Evolutionary conservation across 2,888 invertebrate species (phyloP), one percentile per base, ranked within the genome.

Genomic region (Patella caerulea): DNA sequence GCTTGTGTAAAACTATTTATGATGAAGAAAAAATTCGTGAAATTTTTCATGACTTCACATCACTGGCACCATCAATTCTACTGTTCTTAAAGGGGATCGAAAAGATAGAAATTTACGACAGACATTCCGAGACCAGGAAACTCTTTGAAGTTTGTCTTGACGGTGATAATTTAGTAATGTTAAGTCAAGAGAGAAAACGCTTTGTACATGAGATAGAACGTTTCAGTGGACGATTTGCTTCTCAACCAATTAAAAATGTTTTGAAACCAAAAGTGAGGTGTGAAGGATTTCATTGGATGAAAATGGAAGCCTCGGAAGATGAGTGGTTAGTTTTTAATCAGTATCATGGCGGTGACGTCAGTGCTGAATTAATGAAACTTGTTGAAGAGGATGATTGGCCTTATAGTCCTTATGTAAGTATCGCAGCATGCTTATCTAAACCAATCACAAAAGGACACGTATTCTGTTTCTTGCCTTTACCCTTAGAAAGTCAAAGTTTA

Each of bases 401-500:
- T 70, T 85, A 83, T 76, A 81, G 79, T 12, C 88, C 88, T 0
- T 85, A 84, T 81, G 86, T 87, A 11, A 86, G 87, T 34, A 82
- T 84, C 14, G 88, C 88, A 19, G 80, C 85, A 79, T 82, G 83
- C 4, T 71, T 87, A 55, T 19, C 76, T 52, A 71, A 75, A 24
- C 55, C 56, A 17, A 72, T 56, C 12, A 59, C 73, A 9, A 76
- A 77, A 59, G 89, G 90, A 17, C 89, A 90, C 54, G 82, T 89
- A 7, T 90, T 88, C 79, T 90, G 90, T 76, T 89, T 90, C 78
- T 82, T 91, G 24, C 91, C 91, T n/a, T 84, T 91, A 24, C 89
- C 90, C 5, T 73, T 83, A 56, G 87, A 87, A 73, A 79, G 81
- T 11, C 79, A 84, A 71, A 84, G 83, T 71, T 81, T 85, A n/a